Evolutionary conservation across 1,140 invertebrate species (phyloP), one percentile per base, ranked within the genome.

Genomic region (Drosophila biarmipes): DNA sequence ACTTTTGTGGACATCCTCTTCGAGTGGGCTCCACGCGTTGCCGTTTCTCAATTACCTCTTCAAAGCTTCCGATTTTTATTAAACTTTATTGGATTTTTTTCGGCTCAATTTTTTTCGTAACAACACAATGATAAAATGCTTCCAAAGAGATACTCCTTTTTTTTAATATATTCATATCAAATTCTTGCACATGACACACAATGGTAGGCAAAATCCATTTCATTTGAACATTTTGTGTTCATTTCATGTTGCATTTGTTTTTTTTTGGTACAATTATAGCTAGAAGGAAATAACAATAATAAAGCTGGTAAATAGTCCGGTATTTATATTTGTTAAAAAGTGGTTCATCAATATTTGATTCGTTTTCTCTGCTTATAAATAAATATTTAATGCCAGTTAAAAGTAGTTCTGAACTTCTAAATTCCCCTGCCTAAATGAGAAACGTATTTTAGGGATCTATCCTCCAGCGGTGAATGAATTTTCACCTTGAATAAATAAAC

Each of bases 11-110:
- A 17, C n/a, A 67, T 66, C 61, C 46, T 24, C 27, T 19, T 64
- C 8, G 15, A 67, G 58, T 40, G 59, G 35, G 42, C 19, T 46
- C 45, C 27, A 46, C 6, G 58, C 35, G 17, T 64, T 64, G 0
- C 43, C 56, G 63, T 55, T 77, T 66, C 48, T 27, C 49, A 61
- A 57, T 66, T 57, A 40, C 37, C 68, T 59, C 35, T 52, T 46
- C 59, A 59, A 43, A 68, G 11, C 4, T 15, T 78, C 37, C 46
- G 55, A 34, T 54, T 75, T 82, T 66, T 82, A 79, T 66, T 48
- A 66, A 72, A 43, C 45, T 75, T 58, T 68, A 66, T 64, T 43
- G n/a, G 49, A 29, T 35, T 56, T 67, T 14, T 40, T 29, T 45
- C 19, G 21, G 7, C 8, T 15, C 10, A 15, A 53, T 21, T 51